Base-by-base conservation (phyloP, 92 coral and sea anemone genomes). In the Palythoa grandis region DNA sequence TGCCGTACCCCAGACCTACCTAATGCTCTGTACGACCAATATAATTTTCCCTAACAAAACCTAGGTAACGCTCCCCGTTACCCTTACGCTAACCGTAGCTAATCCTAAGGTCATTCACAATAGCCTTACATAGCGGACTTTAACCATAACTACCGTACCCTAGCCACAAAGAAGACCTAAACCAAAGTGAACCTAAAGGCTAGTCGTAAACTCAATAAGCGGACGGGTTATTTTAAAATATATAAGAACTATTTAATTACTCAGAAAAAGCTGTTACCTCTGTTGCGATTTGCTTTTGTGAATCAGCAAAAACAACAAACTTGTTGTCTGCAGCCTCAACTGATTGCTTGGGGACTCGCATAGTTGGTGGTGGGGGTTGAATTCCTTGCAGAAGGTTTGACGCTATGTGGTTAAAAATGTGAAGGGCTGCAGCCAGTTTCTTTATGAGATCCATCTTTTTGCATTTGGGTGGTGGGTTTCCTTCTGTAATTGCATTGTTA, bases 401-500 rank as follows among this genome's bases (percentile, higher is more conserved):
- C 3, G 86, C 83, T 17, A 78, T 2, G 54, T 92, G 90, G 52
- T 92, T 86, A 58, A 92, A 83, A 3, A 92, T 69, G 52, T 91
- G 91, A 12, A 91, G 87, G n/a, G 84, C 52, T 47, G 53, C 89
- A 39, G 94, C 89, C n/a, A 91, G 17, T 72, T 83, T 65, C 54
- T 88, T 65, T 25, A 91, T 83, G 39, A 88, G 74, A 78, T 91
- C 92, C 77, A 84, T 65, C 50, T 50, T 79, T 68, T 91, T 91
- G 84, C 78, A 88, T 70, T 91, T 91, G 11, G 89, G 92, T 16
- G 78, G 83, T 38, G 90, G 92, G 43, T 88, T 54, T 43, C 92
- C 94, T n/a, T 92, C 89, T 19, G 68, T 72, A 39, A 92, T 89
- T 22, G 92, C 92, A 13, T 80, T 82, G 52, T 92, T 89, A 15